These are phyloP conservation scores for Chelon labrosus DNA, from an alignment of 2,797 vertebrate genomes.

Conservation along the genomic window DNA sequence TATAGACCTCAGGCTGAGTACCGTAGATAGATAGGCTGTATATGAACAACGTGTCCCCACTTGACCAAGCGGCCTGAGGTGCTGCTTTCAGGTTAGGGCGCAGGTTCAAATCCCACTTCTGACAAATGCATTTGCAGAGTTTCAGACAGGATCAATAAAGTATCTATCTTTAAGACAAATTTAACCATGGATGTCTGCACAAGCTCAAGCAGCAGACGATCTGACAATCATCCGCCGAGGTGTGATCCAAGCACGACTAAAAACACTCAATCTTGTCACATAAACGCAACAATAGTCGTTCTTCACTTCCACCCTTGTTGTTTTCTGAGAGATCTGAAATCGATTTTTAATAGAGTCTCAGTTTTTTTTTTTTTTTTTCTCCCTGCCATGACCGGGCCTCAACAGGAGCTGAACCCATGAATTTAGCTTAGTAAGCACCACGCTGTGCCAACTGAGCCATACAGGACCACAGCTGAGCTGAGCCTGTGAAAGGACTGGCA, in stretches of 20 bases:
- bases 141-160: too few species aligned
- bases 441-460: slow-evolving; percentile 60
- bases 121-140: too few species aligned
- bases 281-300: not conserved
- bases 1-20: too few species aligned
- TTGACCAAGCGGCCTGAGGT: too few species aligned
- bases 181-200: too few species aligned
- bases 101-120: too few species aligned
- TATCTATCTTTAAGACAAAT: too few species aligned
- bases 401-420: slow-evolving; percentile 49
- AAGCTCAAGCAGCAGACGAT: too few species aligned
- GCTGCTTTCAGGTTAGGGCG: too few species aligned
- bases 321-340: slow-evolving; percentile 38
- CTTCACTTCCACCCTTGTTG: slow-evolving; percentile 10
- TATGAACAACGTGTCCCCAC: too few species aligned
- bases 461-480: slow-evolving; percentile 57
- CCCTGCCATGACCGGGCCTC: slow-evolving; percentile 20
- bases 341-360: slow-evolving; percentile 40
- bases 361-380: slow-evolving; percentile 7
- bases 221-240: not conserved
- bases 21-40: too few species aligned
- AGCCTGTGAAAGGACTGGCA: slow-evolving; percentile 5
- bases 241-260: not conserved
- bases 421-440: slow-evolving; percentile 61
- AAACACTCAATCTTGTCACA: not conserved